phyloP scores from a whole-genome alignment of 2,113 vertebrate species.

The Channa argus region DNA sequence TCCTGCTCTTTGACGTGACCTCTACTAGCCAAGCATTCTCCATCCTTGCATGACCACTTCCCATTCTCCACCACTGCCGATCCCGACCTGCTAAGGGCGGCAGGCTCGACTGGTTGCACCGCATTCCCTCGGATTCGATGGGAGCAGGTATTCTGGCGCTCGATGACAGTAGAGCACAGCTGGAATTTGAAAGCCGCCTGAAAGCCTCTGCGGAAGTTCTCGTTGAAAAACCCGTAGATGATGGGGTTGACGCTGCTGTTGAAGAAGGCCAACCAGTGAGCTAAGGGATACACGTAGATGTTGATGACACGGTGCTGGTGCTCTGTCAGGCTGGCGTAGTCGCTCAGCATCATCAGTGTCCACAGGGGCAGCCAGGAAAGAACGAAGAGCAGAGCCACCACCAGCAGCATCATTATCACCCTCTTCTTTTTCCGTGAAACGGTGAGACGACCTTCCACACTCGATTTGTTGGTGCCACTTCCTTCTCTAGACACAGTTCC shows the following conservation, averaged over 20 bases:
- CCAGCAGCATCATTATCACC: constrained; percentile 89
- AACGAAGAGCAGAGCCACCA: constrained; percentile 89
- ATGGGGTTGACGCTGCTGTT: constrained; percentile 95
- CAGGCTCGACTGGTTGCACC: constrained; percentile 62
- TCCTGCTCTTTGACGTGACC: constrained; percentile 76
- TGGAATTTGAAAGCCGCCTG: constrained; percentile 87
- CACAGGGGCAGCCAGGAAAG: constrained; percentile 95
- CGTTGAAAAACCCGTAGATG: constrained; percentile 92
- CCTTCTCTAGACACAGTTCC: constrained; percentile 29
- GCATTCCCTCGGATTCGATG: constrained; percentile 75
- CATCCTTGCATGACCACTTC: constrained; percentile 46
- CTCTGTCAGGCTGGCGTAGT: constrained; percentile 87
- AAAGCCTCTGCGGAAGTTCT: constrained; percentile 90
- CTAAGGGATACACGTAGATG: constrained; percentile 91
- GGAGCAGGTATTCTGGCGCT: constrained; percentile 68
- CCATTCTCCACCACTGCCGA: constrained; percentile 38
- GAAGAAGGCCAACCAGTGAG: constrained; percentile 94
- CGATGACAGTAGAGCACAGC: constrained; percentile 77
- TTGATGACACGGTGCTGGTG: constrained; percentile 86
- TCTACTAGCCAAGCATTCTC: constrained; percentile 45
- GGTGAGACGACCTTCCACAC: constrained; percentile 71
- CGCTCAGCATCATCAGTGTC: constrained; percentile 93
- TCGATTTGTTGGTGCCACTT: constrained; percentile 24
- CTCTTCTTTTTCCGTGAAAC: constrained; percentile 86
- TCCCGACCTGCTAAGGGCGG: constrained; percentile 11